Percentiles rank a stretch among this genome's conserved stretches.
Evolutionary conservation across 1,140 invertebrate species (phyloP).

Genomic region (Asobara japonica): DNA sequence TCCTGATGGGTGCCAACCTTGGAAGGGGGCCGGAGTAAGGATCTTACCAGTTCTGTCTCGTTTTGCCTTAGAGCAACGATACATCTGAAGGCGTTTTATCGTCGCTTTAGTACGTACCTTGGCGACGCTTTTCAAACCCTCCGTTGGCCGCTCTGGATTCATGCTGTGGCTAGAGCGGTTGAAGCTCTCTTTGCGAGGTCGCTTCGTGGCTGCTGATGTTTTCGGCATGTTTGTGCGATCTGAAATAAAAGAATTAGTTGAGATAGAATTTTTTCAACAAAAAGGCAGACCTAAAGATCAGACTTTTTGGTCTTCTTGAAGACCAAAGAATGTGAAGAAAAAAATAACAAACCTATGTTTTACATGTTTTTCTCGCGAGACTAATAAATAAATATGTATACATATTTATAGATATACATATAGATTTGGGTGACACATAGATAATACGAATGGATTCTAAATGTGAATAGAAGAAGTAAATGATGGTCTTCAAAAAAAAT

Average conservation of each 20-base stretch:
- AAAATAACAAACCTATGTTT: too few species aligned
- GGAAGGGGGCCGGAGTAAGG: conserved; percentile 92
- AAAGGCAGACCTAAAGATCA: too few species aligned
- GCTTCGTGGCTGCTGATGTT: conserved; percentile 73
- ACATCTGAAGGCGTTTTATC: conserved; percentile 97
- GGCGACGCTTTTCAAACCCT: conserved; percentile 84
- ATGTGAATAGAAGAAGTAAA: too few species aligned
- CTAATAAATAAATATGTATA: too few species aligned
- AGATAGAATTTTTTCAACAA: too few species aligned
- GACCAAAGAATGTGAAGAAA: too few species aligned
- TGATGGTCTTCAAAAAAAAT: too few species aligned
- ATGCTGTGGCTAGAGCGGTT: conserved; percentile 86
- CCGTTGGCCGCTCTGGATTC: conserved; percentile 83
- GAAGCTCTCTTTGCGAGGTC: conserved; percentile 80
- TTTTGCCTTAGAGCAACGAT: conserved; percentile 95
- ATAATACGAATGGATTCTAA: too few species aligned
- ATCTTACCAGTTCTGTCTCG: conserved; percentile 93
- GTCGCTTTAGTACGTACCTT: conserved; percentile 90
- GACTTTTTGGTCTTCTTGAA: too few species aligned
- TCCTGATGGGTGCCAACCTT: conserved; percentile 88
- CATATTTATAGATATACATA: too few species aligned
- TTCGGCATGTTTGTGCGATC: conserved; percentile 70
- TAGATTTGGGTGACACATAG: too few species aligned
- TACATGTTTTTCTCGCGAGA: too few species aligned
- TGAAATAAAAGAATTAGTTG: conserved; percentile 33